A percentile compares a stretch with the other conserved stretches of the same genome.
Conservation (phyloP, 2,888 invertebrate genomes). For the Serrognathus titanus region DNA sequence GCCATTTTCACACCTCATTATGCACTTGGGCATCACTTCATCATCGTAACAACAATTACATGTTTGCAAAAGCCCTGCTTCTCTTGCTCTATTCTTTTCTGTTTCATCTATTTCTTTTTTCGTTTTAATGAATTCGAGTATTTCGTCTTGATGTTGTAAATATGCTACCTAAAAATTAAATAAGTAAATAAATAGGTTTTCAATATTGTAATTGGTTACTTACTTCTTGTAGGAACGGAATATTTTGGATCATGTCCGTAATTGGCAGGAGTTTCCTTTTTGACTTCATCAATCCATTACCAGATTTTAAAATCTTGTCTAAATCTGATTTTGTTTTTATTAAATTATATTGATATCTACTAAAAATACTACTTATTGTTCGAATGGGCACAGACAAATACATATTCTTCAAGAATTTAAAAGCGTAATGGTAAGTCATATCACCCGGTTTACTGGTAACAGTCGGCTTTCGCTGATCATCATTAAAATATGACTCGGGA, state of each 20-base stretch:
- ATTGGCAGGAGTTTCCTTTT: conserved; percentile 10
- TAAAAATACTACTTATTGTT: background rate
- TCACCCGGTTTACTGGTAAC: conserved; percentile 5
- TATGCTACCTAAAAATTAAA: conserved; percentile 36
- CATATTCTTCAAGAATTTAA: conserved; percentile 13
- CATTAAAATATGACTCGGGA: conserved; percentile 42
- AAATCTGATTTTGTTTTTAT: conserved; percentile 11
- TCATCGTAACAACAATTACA: conserved; percentile 58
- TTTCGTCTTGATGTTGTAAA: conserved; percentile 36
- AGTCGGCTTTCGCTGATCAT: conserved; percentile 24
- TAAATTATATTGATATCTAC: background rate
- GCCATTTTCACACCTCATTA: conserved; percentile 43
- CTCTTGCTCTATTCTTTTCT: conserved; percentile 38
- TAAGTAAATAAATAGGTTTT: background rate
- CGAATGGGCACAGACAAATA: conserved; percentile 4
- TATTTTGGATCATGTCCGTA: conserved; percentile 29
- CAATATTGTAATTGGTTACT: conserved; percentile 9
- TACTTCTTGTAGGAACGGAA: conserved; percentile 43
- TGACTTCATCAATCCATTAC: conserved; percentile 10
- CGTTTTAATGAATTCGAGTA: conserved; percentile 29
- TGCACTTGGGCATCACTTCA: conserved; percentile 49
- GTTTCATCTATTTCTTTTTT: conserved; percentile 25
- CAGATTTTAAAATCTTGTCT: background rate
- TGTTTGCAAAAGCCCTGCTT: conserved; percentile 44
- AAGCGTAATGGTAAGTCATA: conserved; percentile 3